A percentile compares a stretch with the other conserved stretches of the same genome.
Evolutionary conservation across 1,140 invertebrate genomes (phyloP).

Genomic region (Papilio xuthus): DNA sequence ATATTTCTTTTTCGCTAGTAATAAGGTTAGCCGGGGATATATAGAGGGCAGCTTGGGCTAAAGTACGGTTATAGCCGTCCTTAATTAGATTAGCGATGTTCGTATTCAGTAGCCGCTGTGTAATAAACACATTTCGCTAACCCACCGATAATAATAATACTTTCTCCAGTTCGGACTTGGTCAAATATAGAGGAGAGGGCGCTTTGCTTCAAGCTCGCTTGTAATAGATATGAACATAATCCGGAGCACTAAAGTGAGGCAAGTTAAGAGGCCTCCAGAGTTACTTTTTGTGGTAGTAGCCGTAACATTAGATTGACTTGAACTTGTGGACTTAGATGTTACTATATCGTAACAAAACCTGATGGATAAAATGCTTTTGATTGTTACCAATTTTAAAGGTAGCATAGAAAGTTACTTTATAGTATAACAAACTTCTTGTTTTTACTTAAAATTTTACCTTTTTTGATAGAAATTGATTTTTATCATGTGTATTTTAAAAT

Average conservation of each 20-base stretch:
- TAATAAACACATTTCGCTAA: slow-evolving; percentile 9
- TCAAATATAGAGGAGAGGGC: neutral
- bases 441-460: neutral
- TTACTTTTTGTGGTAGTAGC: too few species aligned
- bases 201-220: neutral
- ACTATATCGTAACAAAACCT: too few species aligned
- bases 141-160: neutral
- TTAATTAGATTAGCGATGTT: slow-evolving; percentile 21
- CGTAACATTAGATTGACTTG: too few species aligned
- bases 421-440: too few species aligned
- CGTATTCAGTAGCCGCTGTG: neutral
- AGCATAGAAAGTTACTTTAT: too few species aligned
- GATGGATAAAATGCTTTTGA: too few species aligned
- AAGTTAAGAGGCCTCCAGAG: too few species aligned
- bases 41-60: neutral
- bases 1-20: slow-evolving; percentile 29
- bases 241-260: too few species aligned
- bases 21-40: slow-evolving; percentile 18
- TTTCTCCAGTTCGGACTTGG: neutral
- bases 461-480: neutral
- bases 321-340: too few species aligned
- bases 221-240: too few species aligned
- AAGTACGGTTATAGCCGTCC: slow-evolving; percentile 29
- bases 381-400: too few species aligned
- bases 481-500: neutral